Base-by-base conservation (phyloP, 2,797 vertebrate species). In the Ispidina lecontei region DNA sequence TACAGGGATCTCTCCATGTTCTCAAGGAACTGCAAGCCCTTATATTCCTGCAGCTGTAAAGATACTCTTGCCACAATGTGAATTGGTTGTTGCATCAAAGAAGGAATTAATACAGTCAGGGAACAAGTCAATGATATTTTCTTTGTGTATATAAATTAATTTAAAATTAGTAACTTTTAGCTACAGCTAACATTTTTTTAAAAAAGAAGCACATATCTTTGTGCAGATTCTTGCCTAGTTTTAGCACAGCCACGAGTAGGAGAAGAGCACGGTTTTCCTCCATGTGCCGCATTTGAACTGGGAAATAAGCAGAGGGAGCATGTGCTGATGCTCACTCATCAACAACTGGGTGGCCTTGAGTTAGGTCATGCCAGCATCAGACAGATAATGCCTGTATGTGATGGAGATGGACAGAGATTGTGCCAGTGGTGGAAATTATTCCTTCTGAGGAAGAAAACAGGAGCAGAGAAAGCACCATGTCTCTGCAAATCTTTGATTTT, bases 51-150 rank as follows among this genome's bases (percentile, higher is more conserved):
- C 49, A 89, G 37, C 14, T 49, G 76, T 49, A 75, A 73, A 68
- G 68, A 68, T 60, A 39, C 14, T 54, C 29, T 64, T 84, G 41
- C 56, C 41, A 68, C 74, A 84, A 47, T 90, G 64, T 70, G 71
- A 82, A 68, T 35, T 84, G 74, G 28, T 78, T 88, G 41, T 64
- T 88, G n/a, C 49, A 43, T 15, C 0, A 2, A 60, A 74, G 44
- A 47, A 17, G 9, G 83, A 68, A 70, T 89, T 31, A 84, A 76
- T 20, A 35, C 5, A 68, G 46, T 62, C 41, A 74, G 17, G 62
- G 49, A 87, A 68, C 52, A 91, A 88, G 68, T 55, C 92, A 33
- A 35, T 46, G 83, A 81, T 77, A 52, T 86, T 88, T 82, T 79
- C 9, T 71, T 79, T 4, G 0, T 68, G 14, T 58, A 25, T 82